Percentiles rank a stretch among this genome's conserved stretches.
Conservation (phyloP, 2,888 invertebrate species). For the Malthinus seriepunctatus region DNA sequence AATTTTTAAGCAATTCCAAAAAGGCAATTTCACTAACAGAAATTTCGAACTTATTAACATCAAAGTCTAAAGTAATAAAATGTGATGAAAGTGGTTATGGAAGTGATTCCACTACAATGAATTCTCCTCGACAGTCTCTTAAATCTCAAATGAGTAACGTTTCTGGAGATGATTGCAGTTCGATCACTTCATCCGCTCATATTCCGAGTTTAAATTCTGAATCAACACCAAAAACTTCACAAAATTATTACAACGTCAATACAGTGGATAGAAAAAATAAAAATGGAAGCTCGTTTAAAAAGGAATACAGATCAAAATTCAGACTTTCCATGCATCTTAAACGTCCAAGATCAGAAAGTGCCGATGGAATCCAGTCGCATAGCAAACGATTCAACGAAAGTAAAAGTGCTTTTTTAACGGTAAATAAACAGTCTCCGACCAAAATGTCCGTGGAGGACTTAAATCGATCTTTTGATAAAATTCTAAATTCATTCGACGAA, state of each 20-base stretch:
- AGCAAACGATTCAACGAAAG: neutral
- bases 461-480: conserved; percentile 40
- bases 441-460: conserved; percentile 33
- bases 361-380: neutral
- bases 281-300: neutral
- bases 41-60: conserved; percentile 39
- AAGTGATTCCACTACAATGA: conserved; percentile 61
- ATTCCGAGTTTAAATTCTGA: neutral
- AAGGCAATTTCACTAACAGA: conserved; percentile 43
- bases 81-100: conserved; percentile 64
- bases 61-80: conserved; percentile 40
- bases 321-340: conserved; percentile 5
- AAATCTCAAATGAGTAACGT: conserved; percentile 36
- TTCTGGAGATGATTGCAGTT: conserved; percentile 18
- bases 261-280: neutral
- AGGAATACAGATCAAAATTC: conserved; percentile 13
- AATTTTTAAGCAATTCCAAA: conserved; percentile 44
- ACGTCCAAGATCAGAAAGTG: conserved; percentile 12
- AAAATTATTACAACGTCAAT: neutral
- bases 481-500: conserved; percentile 36
- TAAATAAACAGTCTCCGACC: neutral
- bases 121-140: conserved; percentile 58
- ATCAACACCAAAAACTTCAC: neutral
- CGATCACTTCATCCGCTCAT: conserved; percentile 4
- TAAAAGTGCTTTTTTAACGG: neutral